Base-by-base conservation (phyloP, 37 sponge, comb jelly and placozoan genomes). In the Beroe forskalii region DNA sequence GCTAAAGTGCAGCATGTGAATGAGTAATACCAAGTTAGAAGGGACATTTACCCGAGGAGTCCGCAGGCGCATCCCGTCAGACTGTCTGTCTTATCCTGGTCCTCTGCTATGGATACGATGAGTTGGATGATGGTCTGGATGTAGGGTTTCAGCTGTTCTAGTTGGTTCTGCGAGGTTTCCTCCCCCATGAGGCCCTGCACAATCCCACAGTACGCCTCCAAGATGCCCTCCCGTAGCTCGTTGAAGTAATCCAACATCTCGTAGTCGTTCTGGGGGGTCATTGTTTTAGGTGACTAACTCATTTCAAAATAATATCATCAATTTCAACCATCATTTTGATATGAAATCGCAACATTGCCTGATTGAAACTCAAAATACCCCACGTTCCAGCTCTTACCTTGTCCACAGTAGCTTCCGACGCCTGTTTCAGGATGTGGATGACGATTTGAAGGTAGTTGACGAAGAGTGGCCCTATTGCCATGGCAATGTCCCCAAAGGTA, bases 131-230 rank as follows among this genome's bases (percentile, higher is more conserved):
- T 96, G 69, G 64, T 72, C 8, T 95, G 96, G 24, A 96, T 89
- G 22, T 94, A 93, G 1, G 93, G 93, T 38, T 39, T 62, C 43
- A 95, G 40, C 19, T 93, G 67, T 60, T 97, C 91, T 19, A 96
- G 91, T 66, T 93, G 62, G 67, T 32, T 41, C 40, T 32, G 67
- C 0, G 67, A 62, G 6, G 90, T 86, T 2, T 90, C 89, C 4
- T 91, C 93, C 41, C 94, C 95, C 67, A 94, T 96, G 32, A 99
- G 92, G 33, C 96, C 97, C 67, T 96, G 97, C 6, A 95, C 62
- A 32, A 99, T 99, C 30, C 99, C 99, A 90, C 95, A 95, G 86
- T 99, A 99, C 62, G 95, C 97, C 67, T 99, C 99, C 40, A 99
- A 75, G 44, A 96, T 97, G n/a, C 95, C 93, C 41, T 99, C 97